Conservation (phyloP, 2,113 vertebrate genomes). For the Scatophagus argus region DNA sequence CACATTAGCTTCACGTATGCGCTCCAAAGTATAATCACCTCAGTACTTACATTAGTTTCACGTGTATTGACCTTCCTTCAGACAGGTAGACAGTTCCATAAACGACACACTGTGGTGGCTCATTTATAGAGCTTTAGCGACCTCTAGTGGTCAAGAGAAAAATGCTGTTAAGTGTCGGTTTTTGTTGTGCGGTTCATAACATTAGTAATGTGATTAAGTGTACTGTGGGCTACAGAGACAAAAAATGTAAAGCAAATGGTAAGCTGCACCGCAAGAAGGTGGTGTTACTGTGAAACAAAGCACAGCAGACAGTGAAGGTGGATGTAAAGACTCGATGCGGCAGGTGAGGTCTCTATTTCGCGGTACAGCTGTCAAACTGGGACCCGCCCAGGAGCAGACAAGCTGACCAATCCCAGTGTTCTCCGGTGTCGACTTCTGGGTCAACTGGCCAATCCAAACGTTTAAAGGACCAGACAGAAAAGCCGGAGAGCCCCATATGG, state of each 20-base stretch:
- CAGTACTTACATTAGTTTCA: neutral
- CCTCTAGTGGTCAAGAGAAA: conserved; percentile 4
- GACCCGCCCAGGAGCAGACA: neutral
- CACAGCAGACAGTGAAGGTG: neutral
- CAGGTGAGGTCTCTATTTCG: conserved; percentile 28
- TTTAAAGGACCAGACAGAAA: conserved; percentile 7
- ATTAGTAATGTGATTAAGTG: too few species aligned
- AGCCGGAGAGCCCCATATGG: neutral
- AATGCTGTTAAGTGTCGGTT: neutral
- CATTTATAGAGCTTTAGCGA: neutral
- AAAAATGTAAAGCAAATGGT: neutral
- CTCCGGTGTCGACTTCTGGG: fast-evolving
- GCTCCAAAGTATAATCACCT: too few species aligned
- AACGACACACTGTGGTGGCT: too few species aligned
- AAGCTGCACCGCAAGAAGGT: fast-evolving
- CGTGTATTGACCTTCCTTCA: neutral
- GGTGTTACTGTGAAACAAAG: neutral
- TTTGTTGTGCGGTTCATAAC: neutral
- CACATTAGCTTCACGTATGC: neutral
- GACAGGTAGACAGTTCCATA: neutral
- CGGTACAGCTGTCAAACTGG: conserved; percentile 45
- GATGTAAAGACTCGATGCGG: neutral
- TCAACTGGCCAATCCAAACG: conserved; percentile 39
- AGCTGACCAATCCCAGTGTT: conserved; percentile 46
- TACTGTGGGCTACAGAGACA: too few species aligned